Evolutionary conservation across 1,140 invertebrate genomes (phyloP).

Genomic region (Bathynomus jamesi): DNA sequence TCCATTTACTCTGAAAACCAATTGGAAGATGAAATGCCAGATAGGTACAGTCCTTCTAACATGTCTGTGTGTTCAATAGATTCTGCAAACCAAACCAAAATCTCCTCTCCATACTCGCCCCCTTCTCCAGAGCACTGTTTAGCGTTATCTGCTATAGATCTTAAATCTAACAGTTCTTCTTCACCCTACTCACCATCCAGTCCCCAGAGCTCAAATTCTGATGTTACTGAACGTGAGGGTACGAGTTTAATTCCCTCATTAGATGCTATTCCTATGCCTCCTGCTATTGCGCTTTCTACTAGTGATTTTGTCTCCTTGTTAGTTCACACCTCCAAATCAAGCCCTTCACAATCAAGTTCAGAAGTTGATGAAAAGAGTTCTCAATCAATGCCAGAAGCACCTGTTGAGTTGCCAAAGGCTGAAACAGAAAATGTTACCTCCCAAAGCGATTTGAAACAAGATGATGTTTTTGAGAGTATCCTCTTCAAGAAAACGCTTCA

Average conservation of each 20-base stretch:
- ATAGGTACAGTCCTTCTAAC: not conserved
- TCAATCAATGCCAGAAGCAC: not conserved
- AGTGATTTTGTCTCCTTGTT: too few species aligned
- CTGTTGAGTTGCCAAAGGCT: not conserved
- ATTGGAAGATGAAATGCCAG: not conserved
- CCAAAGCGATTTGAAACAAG: not conserved
- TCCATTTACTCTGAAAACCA: not conserved
- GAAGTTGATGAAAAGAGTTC: not conserved
- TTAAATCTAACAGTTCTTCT: not conserved
- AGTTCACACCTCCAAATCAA: too few species aligned
- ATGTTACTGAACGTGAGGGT: too few species aligned
- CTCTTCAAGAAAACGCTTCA: not conserved
- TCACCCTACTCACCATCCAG: not conserved
- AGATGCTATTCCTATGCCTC: not conserved
- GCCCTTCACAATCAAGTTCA: too few species aligned
- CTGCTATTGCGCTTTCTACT: not conserved
- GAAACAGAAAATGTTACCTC: not conserved
- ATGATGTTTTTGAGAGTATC: not conserved
- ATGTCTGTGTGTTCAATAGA: not conserved
- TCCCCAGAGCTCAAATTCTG: not conserved
- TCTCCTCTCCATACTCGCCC: not conserved
- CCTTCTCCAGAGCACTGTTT: too few species aligned
- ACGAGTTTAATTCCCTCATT: not conserved
- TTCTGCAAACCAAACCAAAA: not conserved
- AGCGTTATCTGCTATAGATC: not conserved